phyloP scores from a whole-genome alignment of 1,140 invertebrate genomes.

The Goniozus legneri region DNA sequence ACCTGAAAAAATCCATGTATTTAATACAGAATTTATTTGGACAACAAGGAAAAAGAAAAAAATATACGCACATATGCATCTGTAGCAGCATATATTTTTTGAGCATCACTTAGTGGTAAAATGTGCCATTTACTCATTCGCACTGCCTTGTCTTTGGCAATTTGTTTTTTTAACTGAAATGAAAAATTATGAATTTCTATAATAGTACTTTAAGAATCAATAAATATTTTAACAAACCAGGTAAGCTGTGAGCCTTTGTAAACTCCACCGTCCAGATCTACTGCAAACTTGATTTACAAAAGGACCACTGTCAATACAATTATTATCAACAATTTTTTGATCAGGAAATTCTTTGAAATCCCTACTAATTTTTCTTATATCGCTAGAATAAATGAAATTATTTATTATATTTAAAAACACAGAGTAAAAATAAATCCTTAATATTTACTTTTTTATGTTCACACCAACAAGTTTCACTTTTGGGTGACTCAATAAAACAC shows the following conservation, averaged over 20 bases:
- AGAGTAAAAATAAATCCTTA: conserved; percentile 3
- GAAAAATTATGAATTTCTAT: conserved; percentile 4
- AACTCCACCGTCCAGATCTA: conserved; percentile 59
- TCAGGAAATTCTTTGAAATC: conserved; percentile 61
- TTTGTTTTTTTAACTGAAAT: conserved; percentile 51
- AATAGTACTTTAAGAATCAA: neutral
- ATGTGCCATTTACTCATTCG: conserved; percentile 63
- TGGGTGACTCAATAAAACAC: conserved; percentile 56
- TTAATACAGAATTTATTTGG: neutral
- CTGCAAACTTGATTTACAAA: conserved; percentile 58
- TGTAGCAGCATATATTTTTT: conserved; percentile 63
- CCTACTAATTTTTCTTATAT: conserved; percentile 61
- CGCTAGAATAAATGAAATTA: conserved; percentile 48
- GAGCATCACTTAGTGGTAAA: conserved; percentile 55
- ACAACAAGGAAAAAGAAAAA: neutral
- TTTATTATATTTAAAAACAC: neutral
- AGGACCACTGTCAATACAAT: conserved; percentile 60
- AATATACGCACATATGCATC: conserved; percentile 61
- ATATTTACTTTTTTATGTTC: conserved; percentile 62
- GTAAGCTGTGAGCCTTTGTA: conserved; percentile 58
- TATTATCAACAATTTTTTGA: conserved; percentile 54
- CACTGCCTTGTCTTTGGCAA: conserved; percentile 59
- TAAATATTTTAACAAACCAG: conserved; percentile 44
- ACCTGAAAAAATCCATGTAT: conserved; percentile 29
- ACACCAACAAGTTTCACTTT: conserved; percentile 61